phyloP scores from a whole-genome alignment of 2,797 vertebrate genomes.

The Rachycentron canadum region DNA sequence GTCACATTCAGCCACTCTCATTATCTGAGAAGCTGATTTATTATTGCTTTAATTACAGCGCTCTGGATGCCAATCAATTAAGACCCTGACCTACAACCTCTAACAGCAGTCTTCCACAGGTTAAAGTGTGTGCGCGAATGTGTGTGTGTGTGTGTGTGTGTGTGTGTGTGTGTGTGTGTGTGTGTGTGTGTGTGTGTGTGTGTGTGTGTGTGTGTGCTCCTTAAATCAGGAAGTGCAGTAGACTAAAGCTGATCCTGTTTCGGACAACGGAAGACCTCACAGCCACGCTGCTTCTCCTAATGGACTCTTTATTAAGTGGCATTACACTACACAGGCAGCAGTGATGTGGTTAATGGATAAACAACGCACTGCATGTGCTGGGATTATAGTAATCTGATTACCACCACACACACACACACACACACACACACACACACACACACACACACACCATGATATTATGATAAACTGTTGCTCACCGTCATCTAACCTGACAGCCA shows the following conservation, averaged over 20 bases:
- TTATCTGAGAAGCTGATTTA: constrained; percentile 83
- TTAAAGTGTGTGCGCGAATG: constrained; percentile 32
- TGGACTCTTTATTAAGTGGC: constrained; percentile 54
- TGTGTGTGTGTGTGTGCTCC: constrained; percentile 17
- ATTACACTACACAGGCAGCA: constrained; percentile 26
- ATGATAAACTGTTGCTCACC: too few relatives aligned
- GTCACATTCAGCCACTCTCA: constrained; percentile 78
- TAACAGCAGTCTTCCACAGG: constrained; percentile 34
- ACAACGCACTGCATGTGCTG: neutral
- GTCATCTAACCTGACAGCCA: too few relatives aligned
- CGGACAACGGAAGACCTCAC: constrained; percentile 39
- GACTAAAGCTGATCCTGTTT: constrained; percentile 62
- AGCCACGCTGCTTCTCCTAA: constrained; percentile 20
- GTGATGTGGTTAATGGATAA: neutral
- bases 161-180: constrained; percentile 24
- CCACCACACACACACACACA: too few relatives aligned
- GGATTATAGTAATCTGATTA: constrained; percentile 16
- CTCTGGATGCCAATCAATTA: constrained; percentile 67
- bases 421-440: too few relatives aligned
- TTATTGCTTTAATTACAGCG: constrained; percentile 76
- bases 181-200: constrained; percentile 14
- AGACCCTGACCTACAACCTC: constrained; percentile 34
- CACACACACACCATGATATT: too few relatives aligned
- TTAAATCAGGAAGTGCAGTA: constrained; percentile 62
- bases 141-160: too few relatives aligned